These are phyloP conservation scores for Globia sparganii DNA, from an alignment of 2,888 invertebrate genomes.

Conservation along the genomic window DNA sequence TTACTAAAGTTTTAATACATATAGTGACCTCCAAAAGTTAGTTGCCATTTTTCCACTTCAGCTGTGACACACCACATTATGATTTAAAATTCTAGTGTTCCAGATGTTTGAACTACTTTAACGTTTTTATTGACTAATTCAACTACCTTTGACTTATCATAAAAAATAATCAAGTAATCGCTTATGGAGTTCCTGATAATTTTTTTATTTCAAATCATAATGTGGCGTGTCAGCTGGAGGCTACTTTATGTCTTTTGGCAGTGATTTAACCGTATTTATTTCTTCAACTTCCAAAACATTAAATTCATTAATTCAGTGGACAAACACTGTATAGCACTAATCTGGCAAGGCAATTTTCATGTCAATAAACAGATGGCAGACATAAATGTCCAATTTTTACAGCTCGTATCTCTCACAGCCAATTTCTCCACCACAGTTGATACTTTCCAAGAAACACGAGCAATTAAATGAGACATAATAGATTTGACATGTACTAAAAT, in stretches of 20 bases:
- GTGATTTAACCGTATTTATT: slow-evolving; percentile 24
- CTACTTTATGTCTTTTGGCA: neutral
- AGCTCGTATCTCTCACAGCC: slow-evolving; percentile 65
- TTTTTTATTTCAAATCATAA: neutral
- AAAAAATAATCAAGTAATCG: neutral
- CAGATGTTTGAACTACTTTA: too few species aligned
- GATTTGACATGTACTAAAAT: slow-evolving; percentile 69
- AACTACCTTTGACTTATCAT: neutral
- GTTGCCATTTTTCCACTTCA: neutral
- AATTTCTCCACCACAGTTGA: slow-evolving; percentile 81
- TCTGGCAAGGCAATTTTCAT: slow-evolving; percentile 55
- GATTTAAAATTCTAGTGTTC: neutral
- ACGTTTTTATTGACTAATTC: neutral
- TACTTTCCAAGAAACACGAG: slow-evolving; percentile 73
- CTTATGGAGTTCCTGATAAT: too few species aligned
- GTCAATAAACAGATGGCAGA: slow-evolving; percentile 69
- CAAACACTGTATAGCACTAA: slow-evolving; percentile 33
- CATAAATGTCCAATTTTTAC: slow-evolving; percentile 80
- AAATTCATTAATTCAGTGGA: slow-evolving; percentile 24
- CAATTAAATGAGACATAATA: slow-evolving; percentile 67
- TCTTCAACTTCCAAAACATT: slow-evolving; percentile 25
- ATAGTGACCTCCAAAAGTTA: too few species aligned
- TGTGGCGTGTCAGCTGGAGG: neutral
- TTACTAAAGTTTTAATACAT: neutral
- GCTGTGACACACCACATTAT: neutral